Conservation (phyloP, 1,140 invertebrate species). For the Bathynomus jamesi region DNA sequence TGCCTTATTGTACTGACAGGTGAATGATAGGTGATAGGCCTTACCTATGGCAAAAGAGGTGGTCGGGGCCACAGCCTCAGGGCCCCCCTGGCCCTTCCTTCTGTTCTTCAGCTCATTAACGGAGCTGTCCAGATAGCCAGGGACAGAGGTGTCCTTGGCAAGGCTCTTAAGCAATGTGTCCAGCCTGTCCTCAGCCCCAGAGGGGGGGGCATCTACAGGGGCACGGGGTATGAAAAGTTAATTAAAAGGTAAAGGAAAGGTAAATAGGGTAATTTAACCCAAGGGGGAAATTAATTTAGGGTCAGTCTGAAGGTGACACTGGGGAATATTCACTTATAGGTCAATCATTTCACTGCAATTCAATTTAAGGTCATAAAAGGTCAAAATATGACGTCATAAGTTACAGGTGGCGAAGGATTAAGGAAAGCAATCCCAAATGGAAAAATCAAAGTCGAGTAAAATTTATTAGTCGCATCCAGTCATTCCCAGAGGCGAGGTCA, state of each 20-base stretch:
- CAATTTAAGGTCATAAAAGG: too few relatives aligned
- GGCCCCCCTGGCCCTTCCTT: not conserved
- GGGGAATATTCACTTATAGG: too few relatives aligned
- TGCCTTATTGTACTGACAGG: not conserved
- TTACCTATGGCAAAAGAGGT: not conserved
- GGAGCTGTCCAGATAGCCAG: constrained; percentile 28
- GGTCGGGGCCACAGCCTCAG: not conserved
- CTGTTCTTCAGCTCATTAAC: constrained; percentile 32
- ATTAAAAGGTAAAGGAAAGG: not conserved
- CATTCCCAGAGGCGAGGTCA: too few relatives aligned
- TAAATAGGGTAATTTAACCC: not conserved
- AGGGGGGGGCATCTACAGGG: constrained; percentile 7
- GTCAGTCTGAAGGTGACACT: too few relatives aligned
- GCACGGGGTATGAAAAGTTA: constrained; percentile 1
- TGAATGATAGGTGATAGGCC: not conserved
- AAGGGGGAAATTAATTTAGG: too few relatives aligned
- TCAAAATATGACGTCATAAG: too few relatives aligned
- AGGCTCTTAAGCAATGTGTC: constrained; percentile 56
- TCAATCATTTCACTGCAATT: too few relatives aligned
- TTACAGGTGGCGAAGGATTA: too few relatives aligned
- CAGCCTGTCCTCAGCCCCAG: constrained; percentile 49
- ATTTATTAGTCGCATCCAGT: too few relatives aligned
- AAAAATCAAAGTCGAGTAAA: too few relatives aligned
- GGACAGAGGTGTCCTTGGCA: constrained; percentile 49
- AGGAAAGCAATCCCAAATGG: too few relatives aligned